Evolutionary conservation across 2,888 invertebrate genomes (phyloP), one percentile per base, ranked within the genome.

Genomic region (Eristalinus sepulchralis): DNA sequence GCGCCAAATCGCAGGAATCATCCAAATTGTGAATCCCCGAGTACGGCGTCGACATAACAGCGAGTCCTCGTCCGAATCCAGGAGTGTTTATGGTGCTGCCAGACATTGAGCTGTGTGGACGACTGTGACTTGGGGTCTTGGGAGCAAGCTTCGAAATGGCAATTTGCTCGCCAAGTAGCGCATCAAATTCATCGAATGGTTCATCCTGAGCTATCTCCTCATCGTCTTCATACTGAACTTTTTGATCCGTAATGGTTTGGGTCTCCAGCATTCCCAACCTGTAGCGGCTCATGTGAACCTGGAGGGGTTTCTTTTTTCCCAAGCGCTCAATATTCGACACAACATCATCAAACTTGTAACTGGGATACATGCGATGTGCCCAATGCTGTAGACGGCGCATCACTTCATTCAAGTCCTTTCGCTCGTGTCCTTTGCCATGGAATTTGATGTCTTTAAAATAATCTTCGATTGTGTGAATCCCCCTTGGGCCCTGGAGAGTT

Each of bases 351-450:
- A 98, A 99, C 13, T 95, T 94, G 90, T 96, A 96, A 90, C 96
- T 97, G 0, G 99, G 98, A 92, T 96, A 98, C 88, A 99, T 93
- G 67, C 98, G 94, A 92, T 98, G 98, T 0, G 96, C 96, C 99
- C 99, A 99, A 91, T 98, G 97, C 90, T 98, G 97, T 73, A 98
- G 91, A 78, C 95, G 95, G 73, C 96, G 95, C 93, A 99, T 94
- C 0, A 98, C 93, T 83, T 95, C 92, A 89, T 96, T 95, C 53
- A 99, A 93, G 92, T 99, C 98, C 68, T 95, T 94, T 88, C 95
- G 95, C 92, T 98, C 98, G 90, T 96, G 93, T 0, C 97, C 97
- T 92, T 96, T 96, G 0, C 95, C 95, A 91, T 95, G 95, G 89
- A 96, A 97, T 91, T 96, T 96, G 13, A 98, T 95, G 89, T 96